Base-by-base conservation (phyloP, 2,797 vertebrate species). In the Siniperca undulata region DNA sequence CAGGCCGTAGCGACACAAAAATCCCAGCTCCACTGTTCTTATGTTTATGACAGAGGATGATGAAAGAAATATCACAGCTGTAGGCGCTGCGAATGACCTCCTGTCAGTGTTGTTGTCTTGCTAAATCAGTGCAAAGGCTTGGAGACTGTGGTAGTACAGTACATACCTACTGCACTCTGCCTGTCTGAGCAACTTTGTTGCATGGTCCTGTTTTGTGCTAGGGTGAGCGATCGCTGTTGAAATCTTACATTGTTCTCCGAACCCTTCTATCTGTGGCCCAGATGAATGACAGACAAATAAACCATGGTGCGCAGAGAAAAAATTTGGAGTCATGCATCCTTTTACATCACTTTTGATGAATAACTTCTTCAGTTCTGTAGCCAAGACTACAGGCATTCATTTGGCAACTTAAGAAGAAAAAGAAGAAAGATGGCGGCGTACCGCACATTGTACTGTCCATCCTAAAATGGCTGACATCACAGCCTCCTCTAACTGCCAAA, bases 401-500 rank as follows among this genome's bases (percentile, higher is more conserved):
- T 91, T 91, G 85, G 88, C 88, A 90, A 92, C 87, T 94, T 93
- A 83, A 91, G 86, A 94, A 93, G 83, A 94, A 94, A 91, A 91
- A 89, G 86, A 94, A 91, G 88, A 95, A 96, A 95, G 92, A 95
- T 95, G 95, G 93, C 94, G 93, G 92, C 82, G 72, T 66, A 89
- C 86, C 71, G 83, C 92, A 91, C 93, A 90, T 93, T 95, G 92
- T 91, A 93, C 90, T 90, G 94, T 94, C 94, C 93, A 92, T 92
- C 90, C 89, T 94, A 95, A 96, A 95, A 95, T 95, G 95, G 95
- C 95, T 94, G 95, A 94, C 94, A 93, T 93, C 90, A 92, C 82
- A 94, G 91, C 85, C 92, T 91, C 82, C 82, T 91, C 74, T 85
- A 88, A 92, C 85, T 88, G 91, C 91, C 93, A 95, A 94, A 87